Conservation (phyloP, 53 echinoderm and acorn worm species). For the Pentamera pediparva region DNA sequence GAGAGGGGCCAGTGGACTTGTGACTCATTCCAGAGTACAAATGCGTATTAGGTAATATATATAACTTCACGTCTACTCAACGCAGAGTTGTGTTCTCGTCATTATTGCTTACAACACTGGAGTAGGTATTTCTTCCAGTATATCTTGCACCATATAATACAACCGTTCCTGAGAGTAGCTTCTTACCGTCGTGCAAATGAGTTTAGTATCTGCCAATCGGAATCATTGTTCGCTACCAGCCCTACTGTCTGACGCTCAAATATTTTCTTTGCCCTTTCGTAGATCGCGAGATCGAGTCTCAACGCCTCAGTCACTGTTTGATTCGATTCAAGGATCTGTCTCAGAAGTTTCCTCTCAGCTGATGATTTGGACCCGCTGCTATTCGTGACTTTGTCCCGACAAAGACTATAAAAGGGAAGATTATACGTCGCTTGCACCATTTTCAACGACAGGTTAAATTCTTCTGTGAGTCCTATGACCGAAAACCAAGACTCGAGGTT, state of each 20-base stretch:
- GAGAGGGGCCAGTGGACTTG: too few species aligned
- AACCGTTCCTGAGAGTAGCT: too few species aligned
- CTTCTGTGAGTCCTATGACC: constrained; percentile 15
- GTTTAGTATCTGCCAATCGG: too few species aligned
- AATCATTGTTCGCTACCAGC: too few species aligned
- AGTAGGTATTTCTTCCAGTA: too few species aligned
- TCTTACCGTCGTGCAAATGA: too few species aligned
- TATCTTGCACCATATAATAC: too few species aligned
- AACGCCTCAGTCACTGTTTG: neutral
- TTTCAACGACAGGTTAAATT: constrained; percentile 21
- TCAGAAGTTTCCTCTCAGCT: neutral
- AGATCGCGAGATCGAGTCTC: neutral
- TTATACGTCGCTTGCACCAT: constrained; percentile 8
- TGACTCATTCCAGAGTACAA: too few species aligned
- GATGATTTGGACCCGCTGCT: neutral
- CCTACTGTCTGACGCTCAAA: neutral
- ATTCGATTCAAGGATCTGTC: neutral
- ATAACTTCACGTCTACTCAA: too few species aligned
- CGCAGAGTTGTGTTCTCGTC: too few species aligned
- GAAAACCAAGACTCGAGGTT: constrained; percentile 30
- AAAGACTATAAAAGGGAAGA: constrained; percentile 1
- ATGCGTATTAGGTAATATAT: too few species aligned
- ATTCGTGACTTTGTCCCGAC: neutral
- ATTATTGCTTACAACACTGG: too few species aligned
- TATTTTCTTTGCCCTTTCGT: neutral